phyloP scores from a whole-genome alignment of 2,888 invertebrate species.

The Ischnura elegans region DNA sequence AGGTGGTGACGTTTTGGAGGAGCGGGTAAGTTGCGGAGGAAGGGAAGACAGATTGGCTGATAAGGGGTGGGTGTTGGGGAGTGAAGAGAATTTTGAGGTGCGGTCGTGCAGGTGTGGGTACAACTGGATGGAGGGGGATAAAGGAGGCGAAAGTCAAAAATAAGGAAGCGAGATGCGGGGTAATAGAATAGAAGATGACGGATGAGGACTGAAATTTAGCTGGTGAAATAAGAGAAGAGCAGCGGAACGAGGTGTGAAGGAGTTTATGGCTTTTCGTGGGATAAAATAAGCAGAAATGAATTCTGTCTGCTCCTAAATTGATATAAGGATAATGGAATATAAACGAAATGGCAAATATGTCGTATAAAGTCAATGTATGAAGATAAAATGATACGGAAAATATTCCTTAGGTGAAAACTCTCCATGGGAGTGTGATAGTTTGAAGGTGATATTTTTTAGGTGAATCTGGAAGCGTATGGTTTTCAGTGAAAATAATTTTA shows the following conservation, averaged over 20 bases:
- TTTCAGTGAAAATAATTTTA: no score
- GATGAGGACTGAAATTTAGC: conserved; percentile 11
- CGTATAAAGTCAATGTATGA: not conserved
- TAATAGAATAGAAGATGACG: conserved; percentile 26
- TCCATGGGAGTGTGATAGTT: not conserved
- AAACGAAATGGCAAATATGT: not conserved
- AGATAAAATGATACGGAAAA: not conserved
- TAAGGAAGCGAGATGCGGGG: not conserved
- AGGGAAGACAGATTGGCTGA: not conserved
- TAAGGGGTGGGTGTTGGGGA: not conserved
- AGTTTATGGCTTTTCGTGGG: conserved; percentile 10
- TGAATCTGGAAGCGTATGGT: not conserved
- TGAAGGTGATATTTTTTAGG: not conserved
- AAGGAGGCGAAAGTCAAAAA: conserved; percentile 1
- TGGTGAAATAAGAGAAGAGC: conserved; percentile 7
- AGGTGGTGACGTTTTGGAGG: not conserved
- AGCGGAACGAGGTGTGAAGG: not conserved
- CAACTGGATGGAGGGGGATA: not conserved
- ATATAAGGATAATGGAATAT: conserved; percentile 18
- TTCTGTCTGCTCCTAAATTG: not conserved
- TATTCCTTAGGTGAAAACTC: not conserved
- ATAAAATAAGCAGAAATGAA: not conserved
- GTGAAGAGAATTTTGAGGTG: not conserved
- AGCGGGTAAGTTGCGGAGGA: not conserved
- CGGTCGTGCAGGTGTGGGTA: not conserved